Evolutionary conservation across 2,113 vertebrate genomes (phyloP).

Genomic region (Syngnathoides biaculeatus): DNA sequence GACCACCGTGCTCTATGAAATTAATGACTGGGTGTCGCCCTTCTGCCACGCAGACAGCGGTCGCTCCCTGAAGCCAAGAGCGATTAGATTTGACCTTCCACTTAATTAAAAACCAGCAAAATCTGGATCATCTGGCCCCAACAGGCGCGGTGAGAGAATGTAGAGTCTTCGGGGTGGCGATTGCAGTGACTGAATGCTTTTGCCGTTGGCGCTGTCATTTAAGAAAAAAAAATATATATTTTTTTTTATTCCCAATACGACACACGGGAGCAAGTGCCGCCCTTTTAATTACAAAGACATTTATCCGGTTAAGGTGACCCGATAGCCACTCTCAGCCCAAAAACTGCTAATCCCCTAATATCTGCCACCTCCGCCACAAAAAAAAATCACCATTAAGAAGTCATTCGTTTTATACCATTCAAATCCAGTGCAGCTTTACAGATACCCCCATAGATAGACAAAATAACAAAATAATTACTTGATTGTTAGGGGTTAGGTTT

Average conservation of each 20-base stretch:
- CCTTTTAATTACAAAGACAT: slow-evolving; percentile 43
- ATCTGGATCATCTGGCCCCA: slow-evolving; percentile 64
- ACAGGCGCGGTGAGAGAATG: slow-evolving; percentile 37
- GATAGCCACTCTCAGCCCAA: neutral
- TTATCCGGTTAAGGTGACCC: neutral
- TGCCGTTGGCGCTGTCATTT: slow-evolving; percentile 72
- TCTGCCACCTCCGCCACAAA: too few relatives aligned
- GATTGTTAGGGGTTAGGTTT: too few relatives aligned
- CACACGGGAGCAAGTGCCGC: slow-evolving; percentile 22
- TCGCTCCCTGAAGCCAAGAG: slow-evolving; percentile 67
- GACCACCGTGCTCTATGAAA: slow-evolving; percentile 51
- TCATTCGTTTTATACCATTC: too few relatives aligned
- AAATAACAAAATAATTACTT: too few relatives aligned
- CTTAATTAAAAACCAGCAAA: slow-evolving; percentile 77
- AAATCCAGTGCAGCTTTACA: too few relatives aligned
- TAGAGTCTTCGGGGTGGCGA: slow-evolving; percentile 23
- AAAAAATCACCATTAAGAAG: too few relatives aligned
- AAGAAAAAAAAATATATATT: slow-evolving; percentile 51
- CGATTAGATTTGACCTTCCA: slow-evolving; percentile 72
- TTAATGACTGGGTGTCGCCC: slow-evolving; percentile 67
- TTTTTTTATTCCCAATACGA: slow-evolving; percentile 1
- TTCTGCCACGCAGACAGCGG: slow-evolving; percentile 61
- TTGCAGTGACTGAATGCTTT: slow-evolving; percentile 59
- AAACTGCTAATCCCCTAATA: neutral
- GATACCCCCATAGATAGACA: too few relatives aligned